Evolutionary conservation across 2,888 invertebrate genomes (phyloP), one percentile per base, ranked within the genome.

Genomic region (Lithophane semibrunnea): DNA sequence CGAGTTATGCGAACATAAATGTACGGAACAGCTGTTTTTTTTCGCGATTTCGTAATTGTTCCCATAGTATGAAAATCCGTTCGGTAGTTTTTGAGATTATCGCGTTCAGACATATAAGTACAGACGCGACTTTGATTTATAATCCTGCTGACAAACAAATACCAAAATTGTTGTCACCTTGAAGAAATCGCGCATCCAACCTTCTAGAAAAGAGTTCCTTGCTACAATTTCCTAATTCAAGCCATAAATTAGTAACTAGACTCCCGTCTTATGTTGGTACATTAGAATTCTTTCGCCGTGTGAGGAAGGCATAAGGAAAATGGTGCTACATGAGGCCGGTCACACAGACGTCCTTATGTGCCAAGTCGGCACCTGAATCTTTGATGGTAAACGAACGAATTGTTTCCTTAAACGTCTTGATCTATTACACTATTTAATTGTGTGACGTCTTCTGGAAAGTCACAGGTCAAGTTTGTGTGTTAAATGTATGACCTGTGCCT

Each of bases 301-400:
- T 86, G 85, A 94, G 94, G 94, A 94, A 93, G 92, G 80, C 86
- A 93, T 91, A 89, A 95, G 96, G 95, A 95, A 93, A 94, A 93
- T 83, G 52, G 65, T 72, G 74, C 66, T 73, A 82, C 76, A 86
- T 88, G 85, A 89, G 90, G 91, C 84, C 87, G 86, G 83, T 76
- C 83, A 75, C 75, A 82, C 79, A 84, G 83, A 88, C 89, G 92
- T 89, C 93, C 93, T 93, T 91, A 87, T 79, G 72, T 74, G 76
- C 54, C 70, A 69, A 69, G 88, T 83, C 77, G 83, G 84, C 77
- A 79, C 86, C 81, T 88, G 93, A 92, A 93, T 93, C 86, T 93
- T 87, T 93, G 92, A 94, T 93, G 90, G 92, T 89, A 77, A 80
- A 92, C 88, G 82, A 73, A 85, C 85, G 86, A 89, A 87, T 75